phyloP scores from a whole-genome alignment of 2,113 vertebrate genomes.

The Microcebus murinus region DNA sequence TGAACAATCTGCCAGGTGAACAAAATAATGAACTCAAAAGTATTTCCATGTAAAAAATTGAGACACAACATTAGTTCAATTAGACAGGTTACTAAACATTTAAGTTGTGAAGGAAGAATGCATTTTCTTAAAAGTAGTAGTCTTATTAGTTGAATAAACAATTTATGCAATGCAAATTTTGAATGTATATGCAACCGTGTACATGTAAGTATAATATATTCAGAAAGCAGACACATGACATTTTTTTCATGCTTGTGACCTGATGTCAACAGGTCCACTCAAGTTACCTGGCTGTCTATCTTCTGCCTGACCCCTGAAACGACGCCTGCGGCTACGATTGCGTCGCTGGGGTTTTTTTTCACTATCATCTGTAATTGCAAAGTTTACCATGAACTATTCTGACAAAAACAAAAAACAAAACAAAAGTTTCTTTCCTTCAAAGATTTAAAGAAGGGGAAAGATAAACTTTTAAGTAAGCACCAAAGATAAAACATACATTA shows the following conservation, averaged over 20 bases:
- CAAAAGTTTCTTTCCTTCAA: constrained; percentile 75
- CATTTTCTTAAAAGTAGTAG: constrained; percentile 81
- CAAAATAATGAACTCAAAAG: constrained; percentile 47
- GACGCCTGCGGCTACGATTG: constrained; percentile 98
- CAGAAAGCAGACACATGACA: constrained; percentile 86
- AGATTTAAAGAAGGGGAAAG: constrained; percentile 71
- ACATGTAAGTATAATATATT: constrained; percentile 75
- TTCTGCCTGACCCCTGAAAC: constrained; percentile 94
- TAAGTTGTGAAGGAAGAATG: constrained; percentile 74
- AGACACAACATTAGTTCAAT: constrained; percentile 85
- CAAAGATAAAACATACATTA: constrained; percentile 75
- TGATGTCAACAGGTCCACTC: constrained; percentile 83
- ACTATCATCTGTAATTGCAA: constrained; percentile 95
- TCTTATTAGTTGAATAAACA: constrained; percentile 86
- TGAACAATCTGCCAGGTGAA: constrained; percentile 57
- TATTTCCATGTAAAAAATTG: constrained; percentile 77
- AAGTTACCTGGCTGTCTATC: constrained; percentile 99
- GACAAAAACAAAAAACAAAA: constrained; percentile 70
- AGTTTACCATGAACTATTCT: constrained; percentile 89
- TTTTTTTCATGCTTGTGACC: constrained; percentile 88
- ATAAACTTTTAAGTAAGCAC: constrained; percentile 66
- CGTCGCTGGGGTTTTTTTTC: constrained; percentile 97
- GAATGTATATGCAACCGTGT: constrained; percentile 74
- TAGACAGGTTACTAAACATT: constrained; percentile 80
- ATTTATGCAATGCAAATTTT: constrained; percentile 83